Evolutionary conservation across 2,797 vertebrate species (phyloP).

Genomic region (Hemitrygon akajei): DNA sequence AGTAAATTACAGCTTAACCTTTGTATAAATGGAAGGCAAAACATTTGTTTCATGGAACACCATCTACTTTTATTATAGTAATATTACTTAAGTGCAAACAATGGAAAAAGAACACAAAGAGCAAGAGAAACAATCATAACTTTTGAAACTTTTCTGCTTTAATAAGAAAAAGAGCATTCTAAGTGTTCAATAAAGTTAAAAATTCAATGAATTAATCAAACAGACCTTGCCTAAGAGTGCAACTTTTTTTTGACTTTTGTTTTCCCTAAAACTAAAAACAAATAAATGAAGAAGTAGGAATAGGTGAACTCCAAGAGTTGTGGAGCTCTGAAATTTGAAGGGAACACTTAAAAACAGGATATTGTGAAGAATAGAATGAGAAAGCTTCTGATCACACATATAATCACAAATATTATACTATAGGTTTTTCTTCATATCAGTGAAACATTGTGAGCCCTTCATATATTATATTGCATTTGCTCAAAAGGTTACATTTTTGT

Average conservation of each 20-base stretch:
- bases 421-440: not conserved
- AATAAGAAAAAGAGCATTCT: not conserved
- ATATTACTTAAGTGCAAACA: not conserved
- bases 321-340: not conserved
- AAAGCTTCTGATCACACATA: not conserved
- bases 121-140: not conserved
- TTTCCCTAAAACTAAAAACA: not conserved
- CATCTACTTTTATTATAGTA: not conserved
- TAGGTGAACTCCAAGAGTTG: not conserved
- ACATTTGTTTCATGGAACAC: not conserved
- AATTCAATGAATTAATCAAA: not conserved
- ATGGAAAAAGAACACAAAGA: not conserved
- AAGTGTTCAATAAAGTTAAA: not conserved
- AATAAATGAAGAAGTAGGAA: not conserved
- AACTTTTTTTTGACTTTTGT: not conserved
- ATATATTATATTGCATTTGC: not conserved
- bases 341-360: too few relatives aligned
- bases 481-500: not conserved
- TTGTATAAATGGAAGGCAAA: not conserved
- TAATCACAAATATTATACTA: not conserved
- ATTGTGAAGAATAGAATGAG: not conserved
- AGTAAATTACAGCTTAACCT: not conserved
- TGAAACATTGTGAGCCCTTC: not conserved
- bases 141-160: not conserved
- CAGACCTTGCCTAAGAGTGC: too few relatives aligned